A percentile compares a stretch with the other conserved stretches of the same genome.
These are phyloP conservation scores for Drosophila peninsularis DNA, from an alignment of 2,888 invertebrate genomes.

Conservation along the genomic window DNA sequence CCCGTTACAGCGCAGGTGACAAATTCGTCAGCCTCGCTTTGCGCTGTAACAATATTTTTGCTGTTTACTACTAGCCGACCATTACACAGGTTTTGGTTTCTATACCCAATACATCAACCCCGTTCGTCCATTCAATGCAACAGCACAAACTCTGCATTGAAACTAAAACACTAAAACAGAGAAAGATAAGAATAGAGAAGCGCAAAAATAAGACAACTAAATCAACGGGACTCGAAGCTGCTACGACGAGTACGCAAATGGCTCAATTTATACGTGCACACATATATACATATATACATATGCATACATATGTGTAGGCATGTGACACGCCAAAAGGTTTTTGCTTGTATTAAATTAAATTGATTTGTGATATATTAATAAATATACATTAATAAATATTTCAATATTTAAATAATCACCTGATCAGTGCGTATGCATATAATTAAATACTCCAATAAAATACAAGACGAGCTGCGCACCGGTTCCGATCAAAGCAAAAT, in stretches of 20 bases:
- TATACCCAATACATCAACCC: background rate
- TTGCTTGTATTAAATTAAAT: background rate
- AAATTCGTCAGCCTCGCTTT: too few relatives aligned
- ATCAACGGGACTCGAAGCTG: background rate
- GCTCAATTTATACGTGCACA: background rate
- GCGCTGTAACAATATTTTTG: too few relatives aligned
- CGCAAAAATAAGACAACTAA: background rate
- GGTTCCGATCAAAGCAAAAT: background rate
- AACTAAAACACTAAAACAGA: background rate
- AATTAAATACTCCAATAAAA: background rate
- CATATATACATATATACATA: background rate
- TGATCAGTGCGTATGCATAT: background rate
- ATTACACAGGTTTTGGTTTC: background rate
- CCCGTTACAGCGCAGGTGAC: too few relatives aligned
- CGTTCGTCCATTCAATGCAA: background rate
- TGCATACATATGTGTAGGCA: background rate
- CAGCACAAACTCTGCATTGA: background rate
- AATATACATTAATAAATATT: background rate
- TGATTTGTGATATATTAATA: background rate
- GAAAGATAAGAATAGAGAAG: background rate
- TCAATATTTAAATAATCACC: background rate
- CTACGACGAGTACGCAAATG: background rate
- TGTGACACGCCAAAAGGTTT: background rate
- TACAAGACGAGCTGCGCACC: background rate
- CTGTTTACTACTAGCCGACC: too few relatives aligned